Evolutionary conservation across 2,888 invertebrate species (phyloP), one percentile per base, ranked within the genome.

Genomic region (Cinara cedri): DNA sequence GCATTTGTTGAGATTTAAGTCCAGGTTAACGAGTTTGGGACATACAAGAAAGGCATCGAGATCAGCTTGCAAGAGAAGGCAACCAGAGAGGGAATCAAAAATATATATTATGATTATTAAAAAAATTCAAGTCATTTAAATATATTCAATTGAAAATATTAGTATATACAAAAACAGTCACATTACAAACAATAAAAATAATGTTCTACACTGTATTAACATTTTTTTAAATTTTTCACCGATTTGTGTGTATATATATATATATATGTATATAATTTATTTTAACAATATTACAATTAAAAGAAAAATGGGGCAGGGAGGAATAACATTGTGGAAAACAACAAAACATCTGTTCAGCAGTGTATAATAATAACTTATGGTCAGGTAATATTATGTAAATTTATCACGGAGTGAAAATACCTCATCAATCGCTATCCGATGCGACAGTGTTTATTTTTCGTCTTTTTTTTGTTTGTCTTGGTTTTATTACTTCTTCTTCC

Each of bases 401-500:
- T 21, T 60, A 57, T 60, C 16, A 4, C 46, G 1, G 13, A 55
- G 16, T 66, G 49, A 62, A 60, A 24, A 72, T 49, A 34, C 46
- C 21, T 49, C 46, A 78, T 94, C 92, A 96, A 90, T 96, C 96
- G 87, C 95, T 96, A 87, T 96, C 96, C 83, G 94, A 95, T 86
- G 93, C 91, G 81, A 93, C 91, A 76, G 86, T 85, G 83, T 86
- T 87, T 71, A 87, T 85, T 89, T 94, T 94, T 92, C 95, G 95
- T 87, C 96, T 90, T 86, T 95, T 93, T 87, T 96, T 96, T 82
- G 94, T 92, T 87, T 93, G 93, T 87, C 94, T 94, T 84, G 93
- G 93, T 87, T 95, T 95, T 34, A 94, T 92, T 85, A 95, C 92
- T 87, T 95, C 95, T 87, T 96, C 96, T 86, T 96, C 92, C 91